A percentile compares a stretch with the other conserved stretches of the same genome.
phyloP scores from a whole-genome alignment of 2,797 vertebrate species.

The Pantherophis alleghaniensis region DNA sequence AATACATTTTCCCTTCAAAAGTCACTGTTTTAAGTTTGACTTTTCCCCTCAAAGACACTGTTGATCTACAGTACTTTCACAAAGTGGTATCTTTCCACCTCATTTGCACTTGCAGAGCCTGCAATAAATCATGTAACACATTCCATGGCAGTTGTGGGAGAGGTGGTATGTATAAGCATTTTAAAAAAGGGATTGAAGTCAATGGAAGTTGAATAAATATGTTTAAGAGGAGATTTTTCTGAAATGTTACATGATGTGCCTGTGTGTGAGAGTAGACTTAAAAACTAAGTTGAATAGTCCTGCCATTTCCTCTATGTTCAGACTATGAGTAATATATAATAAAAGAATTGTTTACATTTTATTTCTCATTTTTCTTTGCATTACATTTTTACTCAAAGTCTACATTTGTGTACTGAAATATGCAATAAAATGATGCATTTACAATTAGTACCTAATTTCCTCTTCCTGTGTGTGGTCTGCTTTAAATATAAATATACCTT shows the following conservation, averaged over 20 bases:
- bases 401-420: constrained; percentile 91
- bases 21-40: no score
- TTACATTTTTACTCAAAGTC: constrained; percentile 72
- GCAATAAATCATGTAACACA: neutral
- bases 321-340: constrained; percentile 47
- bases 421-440: constrained; percentile 90
- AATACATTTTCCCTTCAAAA: neutral
- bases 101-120: neutral
- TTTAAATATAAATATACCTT: constrained; percentile 13
- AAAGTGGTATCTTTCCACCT: neutral
- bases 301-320: constrained; percentile 58
- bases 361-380: neutral
- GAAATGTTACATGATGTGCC: neutral
- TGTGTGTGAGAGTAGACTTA: neutral
- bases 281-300: constrained; percentile 10
- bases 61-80: neutral
- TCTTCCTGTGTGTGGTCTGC: constrained; percentile 60
- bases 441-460: constrained; percentile 63
- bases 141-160: neutral
- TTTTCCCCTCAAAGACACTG: neutral
- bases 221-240: neutral
- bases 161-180: neutral
- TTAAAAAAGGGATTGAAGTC: neutral
- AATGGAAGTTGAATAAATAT: neutral
- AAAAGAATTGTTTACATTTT: neutral